Percentiles rank a stretch among this genome's conserved stretches.
Conservation (phyloP, 2,888 invertebrate species). For the Aphidoletes aphidimyza region DNA sequence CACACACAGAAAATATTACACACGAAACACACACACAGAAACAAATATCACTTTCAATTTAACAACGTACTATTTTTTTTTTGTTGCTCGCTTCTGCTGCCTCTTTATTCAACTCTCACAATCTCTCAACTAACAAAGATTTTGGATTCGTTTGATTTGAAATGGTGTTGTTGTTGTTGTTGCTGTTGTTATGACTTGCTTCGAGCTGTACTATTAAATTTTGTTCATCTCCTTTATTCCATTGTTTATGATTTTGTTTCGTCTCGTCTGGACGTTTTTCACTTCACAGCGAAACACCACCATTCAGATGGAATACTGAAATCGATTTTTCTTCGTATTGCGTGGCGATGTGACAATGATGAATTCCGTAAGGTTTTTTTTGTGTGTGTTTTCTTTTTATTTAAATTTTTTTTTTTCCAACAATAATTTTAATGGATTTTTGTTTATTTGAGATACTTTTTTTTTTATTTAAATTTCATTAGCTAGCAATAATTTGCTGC, state of each 20-base stretch:
- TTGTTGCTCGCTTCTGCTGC: neutral
- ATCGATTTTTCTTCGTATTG: slow-evolving; percentile 34
- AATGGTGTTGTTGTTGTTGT: neutral
- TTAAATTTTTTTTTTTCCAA: no score
- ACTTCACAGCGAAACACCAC: no score
- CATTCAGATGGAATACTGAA: no score
- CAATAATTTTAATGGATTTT: no score
- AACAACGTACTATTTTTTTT: neutral
- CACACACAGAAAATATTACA: neutral
- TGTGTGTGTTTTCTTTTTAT: no score
- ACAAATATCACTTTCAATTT: slow-evolving; percentile 43
- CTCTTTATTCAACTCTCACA: slow-evolving; percentile 21
- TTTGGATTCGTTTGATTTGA: neutral
- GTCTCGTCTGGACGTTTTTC: slow-evolving; percentile 26
- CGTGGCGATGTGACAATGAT: no score
- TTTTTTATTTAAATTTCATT: neutral
- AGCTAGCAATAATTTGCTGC: no score
- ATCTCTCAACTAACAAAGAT: slow-evolving; percentile 6
- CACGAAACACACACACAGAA: slow-evolving; percentile 20
- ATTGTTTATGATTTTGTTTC: slow-evolving; percentile 18
- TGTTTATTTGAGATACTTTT: neutral
- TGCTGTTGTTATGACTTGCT: neutral
- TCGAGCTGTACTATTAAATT: neutral
- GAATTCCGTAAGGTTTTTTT: no score
- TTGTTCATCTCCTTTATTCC: slow-evolving; percentile 15